Evolutionary conservation across 2,113 vertebrate genomes (phyloP).

Genomic region (Cyrtonyx montezumae): DNA sequence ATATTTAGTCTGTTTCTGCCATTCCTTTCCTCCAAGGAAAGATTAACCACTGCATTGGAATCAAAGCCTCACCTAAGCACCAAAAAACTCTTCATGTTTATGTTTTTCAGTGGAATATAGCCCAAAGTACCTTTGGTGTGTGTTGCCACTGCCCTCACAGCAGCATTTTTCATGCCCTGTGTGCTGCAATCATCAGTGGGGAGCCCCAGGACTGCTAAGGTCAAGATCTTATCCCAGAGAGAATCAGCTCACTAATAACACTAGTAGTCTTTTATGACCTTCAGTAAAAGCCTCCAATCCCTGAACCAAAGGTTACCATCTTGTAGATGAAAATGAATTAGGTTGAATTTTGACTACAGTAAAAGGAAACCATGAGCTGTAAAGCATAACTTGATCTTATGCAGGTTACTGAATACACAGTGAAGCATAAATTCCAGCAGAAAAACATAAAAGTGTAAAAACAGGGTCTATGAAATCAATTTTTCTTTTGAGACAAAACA

Average conservation of each 20-base stretch:
- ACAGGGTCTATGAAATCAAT: background rate
- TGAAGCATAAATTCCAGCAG: background rate
- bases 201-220: background rate
- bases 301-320: background rate
- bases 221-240: background rate
- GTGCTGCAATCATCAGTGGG: background rate
- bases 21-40: background rate
- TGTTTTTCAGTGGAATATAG: background rate
- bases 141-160: background rate
- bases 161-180: background rate
- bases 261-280: no score
- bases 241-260: background rate
- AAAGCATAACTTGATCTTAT: background rate
- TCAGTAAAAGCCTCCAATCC: no score
- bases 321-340: background rate
- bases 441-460: background rate
- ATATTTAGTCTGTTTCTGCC: background rate
- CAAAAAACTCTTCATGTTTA: background rate
- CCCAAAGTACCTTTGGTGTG: fast-evolving
- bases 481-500: background rate
- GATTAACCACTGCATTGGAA: background rate
- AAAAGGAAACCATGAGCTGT: background rate
- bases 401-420: background rate
- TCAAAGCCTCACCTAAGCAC: background rate
- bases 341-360: background rate